These are phyloP conservation scores for Orius laevigatus DNA, from an alignment of 1,140 invertebrate genomes.

Conservation along the genomic window DNA sequence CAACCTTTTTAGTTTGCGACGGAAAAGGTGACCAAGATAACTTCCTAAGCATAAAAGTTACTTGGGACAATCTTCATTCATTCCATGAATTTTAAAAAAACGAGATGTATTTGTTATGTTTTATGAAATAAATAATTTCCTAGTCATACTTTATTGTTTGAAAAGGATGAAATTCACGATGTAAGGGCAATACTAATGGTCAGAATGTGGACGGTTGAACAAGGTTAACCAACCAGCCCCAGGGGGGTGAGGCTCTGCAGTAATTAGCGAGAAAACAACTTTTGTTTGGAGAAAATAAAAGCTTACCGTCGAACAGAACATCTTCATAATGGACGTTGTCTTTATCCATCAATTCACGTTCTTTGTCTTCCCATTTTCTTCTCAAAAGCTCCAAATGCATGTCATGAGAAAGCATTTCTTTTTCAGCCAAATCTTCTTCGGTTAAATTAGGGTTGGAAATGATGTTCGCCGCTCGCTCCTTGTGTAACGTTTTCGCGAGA, in stretches of 20 bases:
- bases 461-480: not conserved
- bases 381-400: conserved; percentile 37
- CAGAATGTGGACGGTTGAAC: not conserved
- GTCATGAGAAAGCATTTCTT: conserved; percentile 30
- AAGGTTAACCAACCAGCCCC: no score
- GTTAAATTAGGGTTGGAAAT: conserved; percentile 15
- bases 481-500: conserved; percentile 23
- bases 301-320: conserved; percentile 63
- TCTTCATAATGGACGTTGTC: conserved; percentile 75
- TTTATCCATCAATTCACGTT: conserved; percentile 34
- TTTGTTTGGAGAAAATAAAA: no score
- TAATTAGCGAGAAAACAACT: no score
- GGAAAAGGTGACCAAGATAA: not conserved
- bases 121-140: no score
- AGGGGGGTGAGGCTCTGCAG: no score
- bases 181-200: not conserved
- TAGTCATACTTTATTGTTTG: no score
- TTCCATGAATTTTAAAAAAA: no score
- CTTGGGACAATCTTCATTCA: no score
- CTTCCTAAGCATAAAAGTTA: not conserved
- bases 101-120: no score
- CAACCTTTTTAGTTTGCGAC: not conserved
- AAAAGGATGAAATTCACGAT: not conserved
- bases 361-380: conserved; percentile 50
- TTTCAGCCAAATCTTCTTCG: conserved; percentile 9